These are phyloP conservation scores for Nycteola revayana DNA, from an alignment of 2,888 invertebrate species.

Conservation along the genomic window DNA sequence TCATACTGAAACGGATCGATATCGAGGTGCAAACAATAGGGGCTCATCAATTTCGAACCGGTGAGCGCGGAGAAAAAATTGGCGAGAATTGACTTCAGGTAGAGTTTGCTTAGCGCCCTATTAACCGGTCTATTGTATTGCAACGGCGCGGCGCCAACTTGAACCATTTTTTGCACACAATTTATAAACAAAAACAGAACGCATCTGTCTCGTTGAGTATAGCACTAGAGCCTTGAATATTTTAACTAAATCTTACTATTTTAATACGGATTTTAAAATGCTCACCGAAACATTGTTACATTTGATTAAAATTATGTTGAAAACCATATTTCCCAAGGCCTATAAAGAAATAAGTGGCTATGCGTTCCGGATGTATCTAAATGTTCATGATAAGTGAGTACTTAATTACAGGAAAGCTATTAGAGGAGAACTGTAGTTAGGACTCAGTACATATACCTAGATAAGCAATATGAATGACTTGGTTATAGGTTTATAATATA, in stretches of 20 bases:
- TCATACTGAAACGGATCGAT: slow-evolving; percentile 46
- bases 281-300: slow-evolving; percentile 3
- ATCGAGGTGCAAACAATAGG: slow-evolving; percentile 56
- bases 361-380: slow-evolving; percentile 32
- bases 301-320: slow-evolving; percentile 10
- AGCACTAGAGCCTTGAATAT: slow-evolving; percentile 24
- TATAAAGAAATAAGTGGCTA: slow-evolving; percentile 21
- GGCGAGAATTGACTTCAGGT: slow-evolving; percentile 61
- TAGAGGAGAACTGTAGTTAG: slow-evolving; percentile 29
- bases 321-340: slow-evolving; percentile 23
- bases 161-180: slow-evolving; percentile 49
- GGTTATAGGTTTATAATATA: background rate
- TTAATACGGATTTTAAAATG: slow-evolving; percentile 9
- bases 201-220: slow-evolving; percentile 34
- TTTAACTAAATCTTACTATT: slow-evolving; percentile 15
- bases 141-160: slow-evolving; percentile 56
- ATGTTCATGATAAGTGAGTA: slow-evolving; percentile 35
- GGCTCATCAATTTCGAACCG: slow-evolving; percentile 59
- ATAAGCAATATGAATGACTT: slow-evolving; percentile 27
- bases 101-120: slow-evolving; percentile 61
- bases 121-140: slow-evolving; percentile 60
- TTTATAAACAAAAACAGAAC: slow-evolving; percentile 42
- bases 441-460: too few species aligned
- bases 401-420: slow-evolving; percentile 37
- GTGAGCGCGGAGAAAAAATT: slow-evolving; percentile 54